Evolutionary conservation across 2,113 vertebrate genomes (phyloP).

Genomic region (Pogonocichla stellata): DNA sequence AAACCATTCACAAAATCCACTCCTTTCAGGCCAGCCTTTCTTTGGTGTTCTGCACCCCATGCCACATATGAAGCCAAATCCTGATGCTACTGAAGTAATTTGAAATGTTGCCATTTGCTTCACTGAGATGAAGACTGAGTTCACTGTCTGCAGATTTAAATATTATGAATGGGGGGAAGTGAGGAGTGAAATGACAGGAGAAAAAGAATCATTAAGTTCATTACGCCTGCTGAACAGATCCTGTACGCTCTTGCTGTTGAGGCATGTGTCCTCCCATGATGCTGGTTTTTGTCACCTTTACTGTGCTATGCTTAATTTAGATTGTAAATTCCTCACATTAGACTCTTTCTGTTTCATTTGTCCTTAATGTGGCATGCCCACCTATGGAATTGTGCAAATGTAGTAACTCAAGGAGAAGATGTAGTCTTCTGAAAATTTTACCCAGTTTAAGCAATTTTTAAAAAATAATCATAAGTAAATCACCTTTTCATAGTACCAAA

Average conservation of each 20-base stretch:
- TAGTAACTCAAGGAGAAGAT: background rate
- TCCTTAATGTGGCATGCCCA: background rate
- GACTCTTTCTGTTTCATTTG: conserved; percentile 25
- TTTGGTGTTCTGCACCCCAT: background rate
- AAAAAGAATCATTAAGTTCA: conserved; percentile 12
- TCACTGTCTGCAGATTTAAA: conserved; percentile 40
- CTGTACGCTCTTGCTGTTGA: background rate
- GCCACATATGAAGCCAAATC: conserved; percentile 3
- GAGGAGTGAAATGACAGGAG: background rate
- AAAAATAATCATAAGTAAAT: conserved; percentile 6
- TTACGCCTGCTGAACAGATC: background rate
- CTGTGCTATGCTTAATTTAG: conserved; percentile 22
- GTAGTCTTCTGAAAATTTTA: background rate
- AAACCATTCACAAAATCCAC: background rate
- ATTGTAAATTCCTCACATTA: conserved; percentile 18
- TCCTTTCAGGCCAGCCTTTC: background rate
- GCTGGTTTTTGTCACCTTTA: conserved; percentile 4
- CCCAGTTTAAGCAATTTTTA: background rate
- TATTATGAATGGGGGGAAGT: conserved; percentile 18
- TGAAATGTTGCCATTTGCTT: conserved; percentile 14
- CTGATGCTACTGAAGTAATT: background rate
- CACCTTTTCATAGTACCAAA: conserved; percentile 36
- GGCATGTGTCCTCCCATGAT: background rate
- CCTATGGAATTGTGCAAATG: background rate
- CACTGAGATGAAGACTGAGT: background rate